Base-by-base conservation (phyloP, 2,888 invertebrate species). In the Pterostichus niger region DNA sequence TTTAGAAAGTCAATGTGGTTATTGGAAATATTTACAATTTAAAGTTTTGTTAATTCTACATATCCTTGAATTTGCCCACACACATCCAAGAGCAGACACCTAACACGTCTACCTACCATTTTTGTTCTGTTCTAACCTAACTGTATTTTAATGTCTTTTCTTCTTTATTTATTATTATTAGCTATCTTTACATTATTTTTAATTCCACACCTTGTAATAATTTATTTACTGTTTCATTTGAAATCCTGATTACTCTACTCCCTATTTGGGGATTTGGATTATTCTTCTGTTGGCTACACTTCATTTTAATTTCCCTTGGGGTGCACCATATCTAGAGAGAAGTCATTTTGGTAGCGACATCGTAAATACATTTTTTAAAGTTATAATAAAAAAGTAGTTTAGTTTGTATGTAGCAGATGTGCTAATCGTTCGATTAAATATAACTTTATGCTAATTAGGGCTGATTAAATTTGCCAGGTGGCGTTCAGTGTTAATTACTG, bases 151-250 rank as follows among this genome's bases (percentile, higher is more conserved):
- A 59, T 59, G 17, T 64, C 31, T 64, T 61, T 64, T 64, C 64
- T 64, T 59, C 33, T 64, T 40, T 40, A 61, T 61, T 61, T 33
- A 35, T 64, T 64, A 64, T 64, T n/a, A 40, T 64, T 64, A 64
- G 64, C 64, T 64, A 64, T 35, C 35, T 64, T 35, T 2, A 9
- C n/a, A 52, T 52, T 52, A 52, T 13, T 56, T 17, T 56, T 24
- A 5, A 17, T 17, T 56, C 17, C 56, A 56, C 56, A 2, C 4
- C 56, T 10, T 56, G 15, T 17, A 17, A 56, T 56, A 1, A 13
- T 17, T 56, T 56, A 56, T 56, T 56, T 9, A 17, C 49, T 49
- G 9, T 31, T 59, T 33, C 31, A 31, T 59, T 59, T 24, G 24
- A 24, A 24, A 24, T 24, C 24, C 24, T 24, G 24, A 24, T 11